Evolutionary conservation across 2,113 vertebrate species (phyloP), one percentile per base, ranked within the genome.

Genomic region (Cyprinodon variegatus): DNA sequence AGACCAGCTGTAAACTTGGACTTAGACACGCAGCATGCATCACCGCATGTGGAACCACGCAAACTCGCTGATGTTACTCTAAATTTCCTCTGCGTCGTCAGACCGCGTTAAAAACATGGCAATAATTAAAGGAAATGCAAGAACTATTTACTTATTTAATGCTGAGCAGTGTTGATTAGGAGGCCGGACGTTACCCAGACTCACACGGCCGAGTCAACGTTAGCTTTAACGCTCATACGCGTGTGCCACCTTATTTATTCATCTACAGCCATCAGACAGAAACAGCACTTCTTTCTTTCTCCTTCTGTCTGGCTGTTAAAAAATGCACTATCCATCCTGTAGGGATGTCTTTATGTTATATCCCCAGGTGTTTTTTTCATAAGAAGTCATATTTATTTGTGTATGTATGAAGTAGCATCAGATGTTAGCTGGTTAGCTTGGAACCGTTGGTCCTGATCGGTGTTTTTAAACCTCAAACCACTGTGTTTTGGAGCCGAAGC

Each of bases 171-270:
- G 43, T 4, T 5, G 4, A 77, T 10, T 22, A 65, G 77, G 65
- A 65, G 72, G 53, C 48, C 45, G 68, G 66, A 68, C 50, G 39
- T 73, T 53, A 69, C 65, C 62, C 72, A 48, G 61, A 63, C 64
- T 68, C 70, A 72, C 50, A 61, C 61, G 5, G 81, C 82, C 77
- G 64, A 80, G 79, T 2, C 36, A 62, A 45, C 50, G 66, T 80
- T 76, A 76, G 84, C 85, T 80, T 83, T 79, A 78, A 65, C 7
- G 64, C 73, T 83, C 41, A 15, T 29, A 72, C 75, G 67, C 86
- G 78, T 64, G 79, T 87, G 88, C 90, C 89, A 92, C 86, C 80
- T 87, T 88, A 86, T 79, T 79, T 79, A 65, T 78, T 41, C 29
- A 29, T 1, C 29, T 70, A 67, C 79, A 57, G 72, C 67, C 65